These are phyloP conservation scores for Rostratula benghalensis DNA, from an alignment of 2,113 vertebrate species.

Conservation along the genomic window DNA sequence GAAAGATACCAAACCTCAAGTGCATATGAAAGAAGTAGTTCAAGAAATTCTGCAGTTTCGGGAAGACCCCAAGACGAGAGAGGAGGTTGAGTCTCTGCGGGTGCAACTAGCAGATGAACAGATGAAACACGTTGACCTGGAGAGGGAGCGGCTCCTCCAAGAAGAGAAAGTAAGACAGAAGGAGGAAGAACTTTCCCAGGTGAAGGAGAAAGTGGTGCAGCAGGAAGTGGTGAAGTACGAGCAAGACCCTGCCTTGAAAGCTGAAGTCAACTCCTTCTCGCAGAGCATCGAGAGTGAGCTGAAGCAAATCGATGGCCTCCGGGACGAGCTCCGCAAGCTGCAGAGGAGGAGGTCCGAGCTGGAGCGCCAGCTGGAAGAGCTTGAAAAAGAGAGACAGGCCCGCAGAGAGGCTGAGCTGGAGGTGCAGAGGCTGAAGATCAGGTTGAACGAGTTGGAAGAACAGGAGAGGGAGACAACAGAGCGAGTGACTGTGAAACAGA, in stretches of 20 bases:
- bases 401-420: slow-evolving; percentile 91
- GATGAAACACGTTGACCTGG: slow-evolving; percentile 88
- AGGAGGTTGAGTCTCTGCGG: slow-evolving; percentile 88
- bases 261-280: slow-evolving; percentile 83
- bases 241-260: slow-evolving; percentile 84
- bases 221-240: slow-evolving; percentile 92
- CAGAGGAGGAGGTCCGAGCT: slow-evolving; percentile 84
- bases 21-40: slow-evolving; percentile 91
- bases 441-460: slow-evolving; percentile 84
- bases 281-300: slow-evolving; percentile 88
- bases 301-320: slow-evolving; percentile 84
- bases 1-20: slow-evolving; percentile 90
- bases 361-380: slow-evolving; percentile 89
- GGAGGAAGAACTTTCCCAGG: slow-evolving; percentile 88
- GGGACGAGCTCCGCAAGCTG: slow-evolving; percentile 83
- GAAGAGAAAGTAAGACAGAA: slow-evolving; percentile 87
- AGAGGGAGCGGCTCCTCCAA: slow-evolving; percentile 79
- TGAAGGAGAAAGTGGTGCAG: slow-evolving; percentile 89
- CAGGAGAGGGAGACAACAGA: slow-evolving; percentile 86
- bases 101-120: slow-evolving; percentile 88
- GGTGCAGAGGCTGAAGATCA: slow-evolving; percentile 87
- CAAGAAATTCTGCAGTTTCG: slow-evolving; percentile 92
- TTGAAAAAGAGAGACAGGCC: slow-evolving; percentile 87
- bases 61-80: slow-evolving; percentile 91
- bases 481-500: slow-evolving; percentile 92